These are phyloP conservation scores for Octopus bimaculoides DNA, from an alignment of 1,140 invertebrate genomes.

Conservation along the genomic window DNA sequence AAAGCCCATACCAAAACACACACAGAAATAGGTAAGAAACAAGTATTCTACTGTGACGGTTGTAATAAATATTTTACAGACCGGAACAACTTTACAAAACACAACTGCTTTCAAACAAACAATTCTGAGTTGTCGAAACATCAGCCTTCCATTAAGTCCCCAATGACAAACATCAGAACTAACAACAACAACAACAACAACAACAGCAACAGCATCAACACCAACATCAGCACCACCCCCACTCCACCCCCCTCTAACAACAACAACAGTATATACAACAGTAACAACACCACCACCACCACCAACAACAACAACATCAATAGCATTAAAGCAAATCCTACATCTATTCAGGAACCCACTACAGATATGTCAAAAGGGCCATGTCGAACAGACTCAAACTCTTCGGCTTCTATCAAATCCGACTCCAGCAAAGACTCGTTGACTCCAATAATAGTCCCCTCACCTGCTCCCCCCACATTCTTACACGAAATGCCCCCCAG, in stretches of 20 bases:
- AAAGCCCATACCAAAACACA: slow-evolving; percentile 51
- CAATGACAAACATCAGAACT: background rate
- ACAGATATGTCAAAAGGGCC: background rate
- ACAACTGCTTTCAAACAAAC: slow-evolving; percentile 13
- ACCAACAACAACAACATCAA: background rate
- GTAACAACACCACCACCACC: background rate
- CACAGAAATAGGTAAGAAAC: slow-evolving; percentile 37
- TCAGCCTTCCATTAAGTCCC: background rate
- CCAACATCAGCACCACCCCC: background rate
- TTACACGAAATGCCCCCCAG: background rate
- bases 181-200: background rate
- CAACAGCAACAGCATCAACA: background rate
- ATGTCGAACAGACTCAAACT: too few relatives aligned
- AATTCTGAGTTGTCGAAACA: background rate
- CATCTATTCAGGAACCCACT: background rate
- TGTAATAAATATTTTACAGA: slow-evolving; percentile 41
- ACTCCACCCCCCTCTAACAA: background rate
- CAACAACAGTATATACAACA: background rate
- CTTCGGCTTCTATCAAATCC: too few relatives aligned
- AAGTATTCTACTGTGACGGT: slow-evolving; percentile 49
- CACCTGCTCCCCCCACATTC: background rate
- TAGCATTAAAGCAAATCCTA: background rate
- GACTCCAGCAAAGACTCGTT: background rate
- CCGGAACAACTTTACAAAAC: slow-evolving; percentile 30
- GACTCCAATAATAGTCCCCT: background rate